Conservation (phyloP, 2,888 invertebrate species). For the Troides helena region DNA sequence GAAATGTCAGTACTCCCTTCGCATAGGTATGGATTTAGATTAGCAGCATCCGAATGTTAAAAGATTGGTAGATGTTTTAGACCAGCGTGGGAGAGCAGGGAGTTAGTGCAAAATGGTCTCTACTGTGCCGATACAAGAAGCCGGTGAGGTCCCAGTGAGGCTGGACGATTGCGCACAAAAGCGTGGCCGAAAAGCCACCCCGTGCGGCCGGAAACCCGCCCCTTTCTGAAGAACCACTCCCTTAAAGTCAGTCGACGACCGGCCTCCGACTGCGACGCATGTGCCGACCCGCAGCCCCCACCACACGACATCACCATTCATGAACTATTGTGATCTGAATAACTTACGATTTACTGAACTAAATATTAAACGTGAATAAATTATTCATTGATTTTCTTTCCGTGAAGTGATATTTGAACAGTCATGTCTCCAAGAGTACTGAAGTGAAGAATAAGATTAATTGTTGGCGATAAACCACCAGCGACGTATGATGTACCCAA, state of each 20-base stretch:
- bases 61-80: slow-evolving; percentile 48
- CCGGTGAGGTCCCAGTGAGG: slow-evolving; percentile 45
- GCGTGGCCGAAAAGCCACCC: slow-evolving; percentile 70
- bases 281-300: slow-evolving; percentile 32
- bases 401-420: slow-evolving; percentile 31
- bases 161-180: slow-evolving; percentile 56
- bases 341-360: no score
- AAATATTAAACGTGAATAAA: no score
- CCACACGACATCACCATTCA: neutral
- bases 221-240: slow-evolving; percentile 68
- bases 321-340: neutral
- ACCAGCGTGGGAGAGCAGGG: slow-evolving; percentile 41
- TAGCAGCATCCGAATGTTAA: slow-evolving; percentile 33
- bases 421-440: slow-evolving; percentile 11
- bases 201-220: slow-evolving; percentile 55
- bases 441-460: slow-evolving; percentile 10
- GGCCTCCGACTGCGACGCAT: slow-evolving; percentile 43
- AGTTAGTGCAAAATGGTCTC: slow-evolving; percentile 24
- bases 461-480: slow-evolving; percentile 31
- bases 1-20: slow-evolving; percentile 29
- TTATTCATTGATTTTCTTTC: neutral
- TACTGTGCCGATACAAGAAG: slow-evolving; percentile 28
- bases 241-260: slow-evolving; percentile 57
- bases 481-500: slow-evolving; percentile 71
- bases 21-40: slow-evolving; percentile 34